A percentile compares a stretch with the other conserved stretches of the same genome.
These are phyloP conservation scores for Leptobrachium leishanense DNA, from an alignment of 2,113 vertebrate genomes.

Conservation along the genomic window DNA sequence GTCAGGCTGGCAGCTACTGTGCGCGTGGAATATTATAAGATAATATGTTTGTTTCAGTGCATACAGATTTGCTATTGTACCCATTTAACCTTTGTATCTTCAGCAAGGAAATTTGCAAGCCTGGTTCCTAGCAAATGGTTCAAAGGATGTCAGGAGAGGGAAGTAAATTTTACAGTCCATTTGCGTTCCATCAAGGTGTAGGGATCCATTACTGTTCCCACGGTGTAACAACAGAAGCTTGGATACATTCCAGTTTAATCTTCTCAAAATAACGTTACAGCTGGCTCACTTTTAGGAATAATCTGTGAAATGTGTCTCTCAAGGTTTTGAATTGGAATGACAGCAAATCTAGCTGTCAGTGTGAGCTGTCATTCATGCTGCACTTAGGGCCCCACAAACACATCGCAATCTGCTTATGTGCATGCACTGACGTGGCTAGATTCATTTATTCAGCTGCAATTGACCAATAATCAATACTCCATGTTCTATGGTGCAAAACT, in stretches of 20 bases:
- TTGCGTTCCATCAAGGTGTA: slow-evolving; percentile 52
- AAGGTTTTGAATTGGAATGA: slow-evolving; percentile 53
- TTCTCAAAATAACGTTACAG: slow-evolving; percentile 59
- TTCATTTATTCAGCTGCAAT: slow-evolving; percentile 59
- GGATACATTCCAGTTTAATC: slow-evolving; percentile 63
- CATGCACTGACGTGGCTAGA: slow-evolving; percentile 55
- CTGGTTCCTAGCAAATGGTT: background rate
- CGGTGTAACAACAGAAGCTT: slow-evolving; percentile 51
- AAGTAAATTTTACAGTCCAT: slow-evolving; percentile 52
- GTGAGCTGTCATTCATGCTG: slow-evolving; percentile 48
- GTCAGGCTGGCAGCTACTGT: no score
- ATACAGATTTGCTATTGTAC: no score
- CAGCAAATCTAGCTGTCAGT: slow-evolving; percentile 49
- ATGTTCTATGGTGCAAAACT: slow-evolving; percentile 66
- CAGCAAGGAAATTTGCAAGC: background rate
- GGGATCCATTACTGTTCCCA: slow-evolving; percentile 52
- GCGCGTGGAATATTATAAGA: no score
- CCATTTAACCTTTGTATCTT: no score
- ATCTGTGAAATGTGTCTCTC: slow-evolving; percentile 57
- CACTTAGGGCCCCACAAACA: slow-evolving; percentile 48
- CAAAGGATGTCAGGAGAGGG: background rate
- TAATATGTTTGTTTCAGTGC: no score
- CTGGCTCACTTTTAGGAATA: slow-evolving; percentile 56
- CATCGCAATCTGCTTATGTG: slow-evolving; percentile 53
- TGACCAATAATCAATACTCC: slow-evolving; percentile 66